Conservation (phyloP, 2,797 vertebrate genomes). For the Urocyon cinereoargenteus region DNA sequence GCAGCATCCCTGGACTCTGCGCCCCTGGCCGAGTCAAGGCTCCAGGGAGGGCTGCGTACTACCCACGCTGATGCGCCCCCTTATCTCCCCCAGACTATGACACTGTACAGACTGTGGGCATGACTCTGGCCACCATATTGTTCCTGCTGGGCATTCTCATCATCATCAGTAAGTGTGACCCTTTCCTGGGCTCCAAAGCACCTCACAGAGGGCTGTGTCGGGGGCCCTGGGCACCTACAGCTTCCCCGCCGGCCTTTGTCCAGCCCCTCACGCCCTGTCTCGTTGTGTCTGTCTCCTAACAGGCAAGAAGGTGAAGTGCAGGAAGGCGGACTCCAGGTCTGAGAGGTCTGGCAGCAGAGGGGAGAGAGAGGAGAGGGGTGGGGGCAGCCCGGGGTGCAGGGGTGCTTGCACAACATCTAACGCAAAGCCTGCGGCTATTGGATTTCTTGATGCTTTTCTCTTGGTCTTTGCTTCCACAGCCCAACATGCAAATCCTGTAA, state of each 20-base stretch:
- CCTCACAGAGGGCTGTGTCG: background rate
- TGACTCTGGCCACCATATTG: conserved; percentile 84
- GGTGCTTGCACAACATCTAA: background rate
- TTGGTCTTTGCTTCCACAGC: conserved; percentile 47
- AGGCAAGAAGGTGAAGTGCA: conserved; percentile 86
- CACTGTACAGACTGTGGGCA: conserved; percentile 82
- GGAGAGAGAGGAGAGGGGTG: background rate
- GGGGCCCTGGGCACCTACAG: background rate
- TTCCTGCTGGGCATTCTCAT: conserved; percentile 84
- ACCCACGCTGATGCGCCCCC: fast-evolving
- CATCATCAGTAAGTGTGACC: conserved; percentile 82
- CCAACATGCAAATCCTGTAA: conserved; percentile 79
- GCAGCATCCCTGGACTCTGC: background rate
- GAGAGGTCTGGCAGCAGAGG: conserved; percentile 70
- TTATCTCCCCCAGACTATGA: conserved; percentile 80
- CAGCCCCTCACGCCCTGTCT: background rate
- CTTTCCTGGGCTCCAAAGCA: background rate
- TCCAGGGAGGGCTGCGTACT: background rate
- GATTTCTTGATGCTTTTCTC: background rate
- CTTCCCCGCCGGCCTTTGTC: background rate
- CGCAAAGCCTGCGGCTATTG: background rate
- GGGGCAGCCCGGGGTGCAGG: background rate
- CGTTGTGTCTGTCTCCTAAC: conserved; percentile 49
- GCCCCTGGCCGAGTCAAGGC: background rate
- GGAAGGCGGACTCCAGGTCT: conserved; percentile 84